phyloP scores from a whole-genome alignment of 2,113 vertebrate species.

The Opisthocomus hoazin region DNA sequence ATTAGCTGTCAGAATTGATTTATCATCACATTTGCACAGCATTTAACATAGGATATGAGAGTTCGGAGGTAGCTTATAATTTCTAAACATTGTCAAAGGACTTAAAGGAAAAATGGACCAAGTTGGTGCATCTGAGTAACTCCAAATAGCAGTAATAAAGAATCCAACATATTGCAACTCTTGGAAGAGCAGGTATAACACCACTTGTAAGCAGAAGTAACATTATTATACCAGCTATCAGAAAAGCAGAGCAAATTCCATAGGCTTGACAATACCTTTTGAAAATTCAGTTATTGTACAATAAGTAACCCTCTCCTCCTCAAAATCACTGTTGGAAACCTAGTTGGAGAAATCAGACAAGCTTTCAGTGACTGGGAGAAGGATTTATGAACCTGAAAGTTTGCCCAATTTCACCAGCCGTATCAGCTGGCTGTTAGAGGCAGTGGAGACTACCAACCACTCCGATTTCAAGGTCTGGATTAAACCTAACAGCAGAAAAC shows the following conservation, averaged over 20 bases:
- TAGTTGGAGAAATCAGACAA: background rate
- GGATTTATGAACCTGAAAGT: background rate
- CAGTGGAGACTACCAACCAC: background rate
- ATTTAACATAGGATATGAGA: background rate
- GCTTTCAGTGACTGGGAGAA: background rate
- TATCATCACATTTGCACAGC: background rate
- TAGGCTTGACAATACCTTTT: background rate
- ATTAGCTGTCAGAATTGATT: background rate
- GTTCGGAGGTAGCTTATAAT: background rate
- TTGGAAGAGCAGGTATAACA: background rate
- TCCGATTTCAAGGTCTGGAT: background rate
- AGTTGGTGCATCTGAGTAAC: background rate
- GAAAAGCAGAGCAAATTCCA: background rate
- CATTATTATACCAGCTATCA: background rate
- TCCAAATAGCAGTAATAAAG: background rate
- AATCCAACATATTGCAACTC: background rate
- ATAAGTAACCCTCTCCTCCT: background rate
- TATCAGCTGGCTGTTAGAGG: background rate
- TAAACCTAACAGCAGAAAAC: background rate
- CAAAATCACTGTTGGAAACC: background rate
- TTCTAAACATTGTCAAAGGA: background rate
- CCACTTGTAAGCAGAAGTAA: background rate
- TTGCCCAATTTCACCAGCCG: background rate
- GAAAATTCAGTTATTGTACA: background rate
- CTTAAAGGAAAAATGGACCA: background rate